Base-by-base conservation (phyloP, 2,113 vertebrate species). In the Sigmodon hispidus region DNA sequence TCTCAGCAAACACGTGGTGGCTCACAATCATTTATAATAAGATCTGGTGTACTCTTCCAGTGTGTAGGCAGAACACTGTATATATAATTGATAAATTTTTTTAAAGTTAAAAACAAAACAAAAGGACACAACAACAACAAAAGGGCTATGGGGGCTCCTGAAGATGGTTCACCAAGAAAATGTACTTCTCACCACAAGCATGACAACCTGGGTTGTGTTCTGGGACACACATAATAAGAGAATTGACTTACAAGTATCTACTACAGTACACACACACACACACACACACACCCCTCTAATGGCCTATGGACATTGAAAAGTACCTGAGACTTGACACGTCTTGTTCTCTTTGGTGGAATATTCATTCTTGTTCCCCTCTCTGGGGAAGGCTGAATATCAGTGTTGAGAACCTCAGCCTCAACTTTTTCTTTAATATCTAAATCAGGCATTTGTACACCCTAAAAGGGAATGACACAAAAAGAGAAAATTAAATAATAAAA, bases 271-370 rank as follows among this genome's bases (percentile, higher is more conserved):
- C 22, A 57, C 10, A 12, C 52, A 40, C 3, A 10, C 76, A 52
- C 4, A 10, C 50, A 84, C 43, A n/a, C 31, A 50, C 40, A 29
- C 29, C 9, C 40, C 55, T 29, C 50, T 43, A 31, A 94, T 22
- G 79, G 67, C 1, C 75, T 43, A 75, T 21, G 21, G 31, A 95
- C 75, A 87, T 34, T 31, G 67, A 85, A 98, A 86, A 15, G 12
- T 86, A 99, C 99, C 99, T 99, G 98, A 84, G 98, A 98, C 91
- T 99, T 99, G 93, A 99, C 96, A 0, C 98, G 98, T 95, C 98
- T 98, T 92, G 98, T 98, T 98, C 98, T 98, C 98, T 99, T 99
- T 88, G 98, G 97, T 81, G 98, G 94, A 73, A 98, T 97, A 0
- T 98, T 99, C 98, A 98, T 98, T 95, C 98, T 98, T 90, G 98